These are phyloP conservation scores for Lepidurus couesii DNA, from an alignment of 1,140 invertebrate genomes.

Conservation along the genomic window DNA sequence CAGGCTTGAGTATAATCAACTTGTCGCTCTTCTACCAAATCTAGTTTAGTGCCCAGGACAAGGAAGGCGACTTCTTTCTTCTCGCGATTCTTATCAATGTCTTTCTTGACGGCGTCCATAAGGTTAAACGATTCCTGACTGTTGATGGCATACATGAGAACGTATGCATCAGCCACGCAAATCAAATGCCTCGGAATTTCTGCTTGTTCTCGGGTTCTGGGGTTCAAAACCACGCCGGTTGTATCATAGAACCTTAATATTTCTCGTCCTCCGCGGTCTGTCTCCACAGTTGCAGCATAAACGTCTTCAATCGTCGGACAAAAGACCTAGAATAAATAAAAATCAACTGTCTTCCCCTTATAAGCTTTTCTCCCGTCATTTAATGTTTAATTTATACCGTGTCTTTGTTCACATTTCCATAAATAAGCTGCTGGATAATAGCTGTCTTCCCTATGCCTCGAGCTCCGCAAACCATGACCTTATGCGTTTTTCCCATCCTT, in stretches of 20 bases:
- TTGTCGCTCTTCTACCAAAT: constrained; percentile 48
- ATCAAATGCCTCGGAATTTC: constrained; percentile 73
- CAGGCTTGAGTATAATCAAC: constrained; percentile 59
- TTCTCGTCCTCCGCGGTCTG: constrained; percentile 79
- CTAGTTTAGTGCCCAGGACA: constrained; percentile 65
- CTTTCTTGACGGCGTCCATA: constrained; percentile 79
- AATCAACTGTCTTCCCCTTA: constrained; percentile 26
- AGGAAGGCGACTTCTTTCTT: constrained; percentile 85
- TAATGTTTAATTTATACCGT: constrained; percentile 52
- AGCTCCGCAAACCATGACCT: constrained; percentile 87
- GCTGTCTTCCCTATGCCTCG: constrained; percentile 89
- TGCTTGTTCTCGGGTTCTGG: constrained; percentile 25
- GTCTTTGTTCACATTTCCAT: constrained; percentile 68
- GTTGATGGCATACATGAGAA: constrained; percentile 82
- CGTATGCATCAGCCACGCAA: constrained; percentile 79
- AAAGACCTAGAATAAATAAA: constrained; percentile 52
- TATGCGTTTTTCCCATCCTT: constrained; percentile 72
- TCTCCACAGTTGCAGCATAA: constrained; percentile 87
- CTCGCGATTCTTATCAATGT: constrained; percentile 89
- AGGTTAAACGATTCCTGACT: constrained; percentile 83
- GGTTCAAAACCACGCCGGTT: constrained; percentile 55
- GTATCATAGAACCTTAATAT: constrained; percentile 90
- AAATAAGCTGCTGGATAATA: constrained; percentile 82
- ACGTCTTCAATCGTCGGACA: constrained; percentile 90
- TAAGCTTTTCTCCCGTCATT: neutral